These are phyloP conservation scores for Latrodectus geometricus DNA, from an alignment of 1,140 invertebrate species.

Conservation along the genomic window DNA sequence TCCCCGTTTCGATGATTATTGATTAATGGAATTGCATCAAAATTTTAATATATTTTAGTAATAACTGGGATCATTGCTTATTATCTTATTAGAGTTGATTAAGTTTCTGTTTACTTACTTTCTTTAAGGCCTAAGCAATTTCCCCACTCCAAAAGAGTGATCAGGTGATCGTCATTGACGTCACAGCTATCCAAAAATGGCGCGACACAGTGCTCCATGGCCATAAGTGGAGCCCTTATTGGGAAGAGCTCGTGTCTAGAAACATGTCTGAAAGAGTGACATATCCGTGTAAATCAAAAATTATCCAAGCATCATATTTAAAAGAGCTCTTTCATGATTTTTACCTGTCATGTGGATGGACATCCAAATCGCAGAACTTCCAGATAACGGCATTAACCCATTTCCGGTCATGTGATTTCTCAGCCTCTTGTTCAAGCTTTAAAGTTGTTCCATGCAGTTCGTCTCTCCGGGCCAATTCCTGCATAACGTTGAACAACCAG, in stretches of 20 bases:
- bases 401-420: conserved; percentile 78
- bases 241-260: conserved; percentile 95
- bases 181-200: conserved; percentile 94
- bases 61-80: too few relatives aligned
- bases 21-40: too few relatives aligned
- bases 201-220: conserved; percentile 93
- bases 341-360: conserved; percentile 84
- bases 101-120: conserved; percentile 67
- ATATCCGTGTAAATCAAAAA: neutral
- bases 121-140: conserved; percentile 87
- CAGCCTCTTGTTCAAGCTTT: conserved; percentile 88
- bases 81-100: too few relatives aligned
- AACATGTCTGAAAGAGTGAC: conserved; percentile 73
- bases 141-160: conserved; percentile 90
- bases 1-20: too few relatives aligned
- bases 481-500: conserved; percentile 97
- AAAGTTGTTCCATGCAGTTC: conserved; percentile 87
- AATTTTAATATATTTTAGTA: too few relatives aligned
- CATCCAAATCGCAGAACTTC: conserved; percentile 97
- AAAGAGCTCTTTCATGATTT: neutral
- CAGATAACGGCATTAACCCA: conserved; percentile 94
- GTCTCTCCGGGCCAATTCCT: conserved; percentile 89
- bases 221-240: conserved; percentile 89
- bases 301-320: neutral
- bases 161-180: conserved; percentile 85